Base-by-base conservation (phyloP, 2,888 invertebrate genomes). In the Pegoplata infirma region DNA sequence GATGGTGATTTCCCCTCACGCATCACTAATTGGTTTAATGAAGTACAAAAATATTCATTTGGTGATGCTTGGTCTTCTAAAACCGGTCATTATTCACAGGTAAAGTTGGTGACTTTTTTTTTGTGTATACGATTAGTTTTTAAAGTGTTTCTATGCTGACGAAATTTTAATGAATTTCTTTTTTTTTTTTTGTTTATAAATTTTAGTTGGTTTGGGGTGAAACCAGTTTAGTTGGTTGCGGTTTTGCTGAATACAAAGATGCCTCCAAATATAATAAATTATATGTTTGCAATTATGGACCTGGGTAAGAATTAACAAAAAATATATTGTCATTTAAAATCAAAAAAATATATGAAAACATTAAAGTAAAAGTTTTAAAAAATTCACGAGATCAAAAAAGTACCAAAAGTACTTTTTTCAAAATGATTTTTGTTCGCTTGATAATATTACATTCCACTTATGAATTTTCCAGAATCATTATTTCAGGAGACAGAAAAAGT, bases 181-280 rank as follows among this genome's bases (percentile, higher is more conserved):
- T 5, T 12, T 14, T 10, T n/a, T 5, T 25, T 58, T 46, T 25
- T 49, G 6, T 19, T 46, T n/a, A n/a, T 63, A 40, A 5, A 56
- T 84, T 84, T n/a, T 88, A 97, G 95, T 91, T 97, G 89, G 93
- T 97, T 67, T 97, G 97, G 97, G 95, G 95, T 72, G 94, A 95
- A 86, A 95, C 96, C 10, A 94, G 94, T 85, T 91, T 94, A 82
- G 92, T 97, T 66, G 97, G 97, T 73, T 97, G 97, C 87, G 97
- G 97, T 25, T 97, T 92, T 87, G 92, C 96, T 0, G 95, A 94
- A 89, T 97, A 95, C 90, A 94, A 94, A 86, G 94, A 95, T 84
- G 91, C 92, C 1, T 90, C 92, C 82, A 95, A 96, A 82, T 95
- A 94, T 88, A 94, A 94, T 82, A 95, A 95, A 89, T 91, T 95